Conservation (phyloP, 2,888 invertebrate species). For the Lymantria dispar region DNA sequence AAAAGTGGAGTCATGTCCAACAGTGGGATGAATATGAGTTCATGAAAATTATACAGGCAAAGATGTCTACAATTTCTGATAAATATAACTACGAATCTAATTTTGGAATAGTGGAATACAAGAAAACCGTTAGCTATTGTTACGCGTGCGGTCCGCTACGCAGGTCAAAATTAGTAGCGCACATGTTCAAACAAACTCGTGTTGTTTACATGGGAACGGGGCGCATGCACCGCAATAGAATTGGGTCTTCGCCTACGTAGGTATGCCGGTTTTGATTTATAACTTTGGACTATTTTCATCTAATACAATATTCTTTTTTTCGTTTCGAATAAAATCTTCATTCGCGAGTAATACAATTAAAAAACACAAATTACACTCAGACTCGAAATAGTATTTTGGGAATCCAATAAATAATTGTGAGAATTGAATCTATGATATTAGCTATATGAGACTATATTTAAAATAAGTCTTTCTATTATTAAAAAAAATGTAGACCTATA, state of each 20-base stretch:
- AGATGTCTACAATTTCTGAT: constrained; percentile 1
- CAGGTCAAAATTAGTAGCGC: constrained; percentile 79
- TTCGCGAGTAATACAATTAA: too few relatives aligned
- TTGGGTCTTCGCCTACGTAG: constrained; percentile 34
- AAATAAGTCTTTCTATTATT: too few relatives aligned
- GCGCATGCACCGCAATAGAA: constrained; percentile 37
- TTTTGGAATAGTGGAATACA: constrained; percentile 62
- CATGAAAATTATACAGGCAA: too few relatives aligned
- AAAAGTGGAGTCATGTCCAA: too few relatives aligned
- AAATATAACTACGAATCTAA: constrained; percentile 42
- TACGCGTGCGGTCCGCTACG: constrained; percentile 59
- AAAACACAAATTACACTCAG: too few relatives aligned
- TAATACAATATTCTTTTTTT: neutral
- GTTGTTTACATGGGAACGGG: constrained; percentile 66
- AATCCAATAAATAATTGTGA: too few relatives aligned
- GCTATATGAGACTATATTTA: too few relatives aligned
- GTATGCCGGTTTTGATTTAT: constrained; percentile 17
- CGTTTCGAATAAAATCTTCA: too few relatives aligned
- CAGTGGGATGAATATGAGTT: too few relatives aligned
- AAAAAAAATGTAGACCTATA: too few relatives aligned
- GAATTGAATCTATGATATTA: too few relatives aligned
- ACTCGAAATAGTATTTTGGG: too few relatives aligned
- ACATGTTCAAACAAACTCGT: constrained; percentile 77
- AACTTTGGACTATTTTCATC: constrained; percentile 7
- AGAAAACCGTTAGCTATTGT: constrained; percentile 78